phyloP scores from a whole-genome alignment of 2,797 vertebrate species.

The Enteromius unitaeniatus region DNA sequence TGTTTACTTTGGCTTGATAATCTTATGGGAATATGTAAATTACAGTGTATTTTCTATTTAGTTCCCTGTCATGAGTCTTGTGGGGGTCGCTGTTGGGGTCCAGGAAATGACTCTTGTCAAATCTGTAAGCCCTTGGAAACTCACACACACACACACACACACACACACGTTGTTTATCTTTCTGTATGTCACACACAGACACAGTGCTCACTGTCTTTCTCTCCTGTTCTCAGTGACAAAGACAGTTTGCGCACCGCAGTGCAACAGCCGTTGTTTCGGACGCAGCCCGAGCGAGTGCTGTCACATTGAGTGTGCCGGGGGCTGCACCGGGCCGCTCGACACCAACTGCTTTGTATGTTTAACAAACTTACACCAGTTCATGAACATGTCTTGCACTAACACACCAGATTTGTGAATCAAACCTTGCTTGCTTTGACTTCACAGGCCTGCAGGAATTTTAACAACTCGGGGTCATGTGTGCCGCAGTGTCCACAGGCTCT shows the following conservation, averaged over 20 bases:
- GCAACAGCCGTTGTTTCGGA: slow-evolving; percentile 92
- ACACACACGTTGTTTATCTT: background rate
- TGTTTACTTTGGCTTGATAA: background rate
- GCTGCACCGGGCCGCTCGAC: slow-evolving; percentile 88
- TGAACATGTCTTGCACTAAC: background rate
- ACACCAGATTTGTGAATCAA: background rate
- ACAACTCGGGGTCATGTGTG: slow-evolving; percentile 91
- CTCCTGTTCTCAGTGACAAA: slow-evolving; percentile 86
- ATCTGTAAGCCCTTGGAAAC: slow-evolving; percentile 79
- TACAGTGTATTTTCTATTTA: slow-evolving; percentile 60
- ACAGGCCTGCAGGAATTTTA: slow-evolving; percentile 93
- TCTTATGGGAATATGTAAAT: background rate
- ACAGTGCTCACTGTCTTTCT: slow-evolving; percentile 19
- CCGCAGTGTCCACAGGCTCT: slow-evolving; percentile 88
- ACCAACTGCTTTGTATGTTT: slow-evolving; percentile 91
- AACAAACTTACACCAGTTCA: slow-evolving; percentile 8
- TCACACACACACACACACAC: slow-evolving; percentile 3
- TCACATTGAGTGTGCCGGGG: slow-evolving; percentile 93
- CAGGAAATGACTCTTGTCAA: slow-evolving; percentile 85
- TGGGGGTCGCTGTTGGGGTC: slow-evolving; percentile 85
- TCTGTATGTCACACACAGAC: background rate
- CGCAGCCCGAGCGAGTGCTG: slow-evolving; percentile 89
- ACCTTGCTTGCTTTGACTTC: background rate
- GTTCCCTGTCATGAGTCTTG: slow-evolving; percentile 85
- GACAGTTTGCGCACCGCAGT: slow-evolving; percentile 92